Evolutionary conservation across 2,113 vertebrate species (phyloP), one percentile per base, ranked within the genome.

Genomic region (Phyllostomus hastatus): DNA sequence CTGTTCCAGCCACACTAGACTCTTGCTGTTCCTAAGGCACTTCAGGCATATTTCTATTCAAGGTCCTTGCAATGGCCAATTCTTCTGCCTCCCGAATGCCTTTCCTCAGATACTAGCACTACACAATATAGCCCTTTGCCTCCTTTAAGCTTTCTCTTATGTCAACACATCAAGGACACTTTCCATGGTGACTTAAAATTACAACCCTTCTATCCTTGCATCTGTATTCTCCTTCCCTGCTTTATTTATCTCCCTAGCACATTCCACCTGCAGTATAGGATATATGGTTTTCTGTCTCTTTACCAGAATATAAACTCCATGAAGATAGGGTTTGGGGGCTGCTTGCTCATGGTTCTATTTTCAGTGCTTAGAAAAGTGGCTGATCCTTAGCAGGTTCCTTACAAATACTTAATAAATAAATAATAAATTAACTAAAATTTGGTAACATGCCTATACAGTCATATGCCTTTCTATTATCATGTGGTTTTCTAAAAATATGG

Each of bases 381-480:
- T 38, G 33, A 52, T 43, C 22, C 3, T 73, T 7, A n/a, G 3
- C 19, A 90, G 14, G 9, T 35, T 38, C n/a, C 72, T 26, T 84
- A 28, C 52, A 86, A 78, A 43, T 72, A 80, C 35, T 54, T 75
- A 75, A 2, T 24, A 43, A 66, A 48, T 57, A n/a, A 90, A 59
- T 33, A 15, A 82, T 22, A 9, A 79, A 78, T 33, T 92, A 64
- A 78, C 69, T 80, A 41, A 46, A 84, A 80, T 72, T 19, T 59
- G 4, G 16, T 46, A 52, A 66, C 0, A 20, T 73, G 8, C 16
- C 5, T 59, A 46, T 31, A 9, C 52, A 17, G 11, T 85, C 10
- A 52, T 57, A 41, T 24, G 12, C 76, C 22, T 79, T 10, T 59
- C 54, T 83, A 33, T 14, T 61, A 33, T 52, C 88, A 38, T 9